phyloP scores from a whole-genome alignment of 1,140 invertebrate genomes.

The Cyclargus thomasi region DNA sequence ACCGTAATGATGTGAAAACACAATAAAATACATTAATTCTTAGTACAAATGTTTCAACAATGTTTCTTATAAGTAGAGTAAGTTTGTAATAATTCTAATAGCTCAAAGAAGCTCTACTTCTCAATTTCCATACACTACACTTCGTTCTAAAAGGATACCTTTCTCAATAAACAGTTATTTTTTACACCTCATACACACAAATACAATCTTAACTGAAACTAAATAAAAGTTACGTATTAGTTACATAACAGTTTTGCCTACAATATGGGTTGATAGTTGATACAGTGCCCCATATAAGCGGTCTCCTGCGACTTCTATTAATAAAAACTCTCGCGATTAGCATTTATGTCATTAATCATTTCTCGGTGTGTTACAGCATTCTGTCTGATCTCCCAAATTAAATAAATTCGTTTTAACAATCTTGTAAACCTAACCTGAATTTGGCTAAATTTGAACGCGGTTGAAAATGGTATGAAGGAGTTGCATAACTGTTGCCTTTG shows the following conservation, averaged over 20 bases:
- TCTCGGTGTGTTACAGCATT: slow-evolving; percentile 52
- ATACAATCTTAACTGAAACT: too few species aligned
- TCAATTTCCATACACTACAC: too few species aligned
- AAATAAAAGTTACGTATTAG: slow-evolving; percentile 10
- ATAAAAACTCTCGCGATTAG: slow-evolving; percentile 55
- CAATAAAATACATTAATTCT: too few species aligned
- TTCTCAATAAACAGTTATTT: too few species aligned
- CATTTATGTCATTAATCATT: slow-evolving; percentile 57
- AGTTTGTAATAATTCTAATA: too few species aligned
- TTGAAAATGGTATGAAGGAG: background rate
- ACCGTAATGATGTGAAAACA: too few species aligned
- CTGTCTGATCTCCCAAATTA: slow-evolving; percentile 43
- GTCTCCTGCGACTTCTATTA: slow-evolving; percentile 46
- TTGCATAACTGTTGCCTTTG: too few species aligned
- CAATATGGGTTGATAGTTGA: slow-evolving; percentile 22
- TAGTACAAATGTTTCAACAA: too few species aligned
- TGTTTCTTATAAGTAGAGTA: too few species aligned
- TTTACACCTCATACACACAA: too few species aligned
- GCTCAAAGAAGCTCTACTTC: too few species aligned
- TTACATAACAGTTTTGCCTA: slow-evolving; percentile 7
- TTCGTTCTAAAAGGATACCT: too few species aligned
- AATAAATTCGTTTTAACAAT: background rate
- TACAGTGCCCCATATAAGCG: slow-evolving; percentile 51
- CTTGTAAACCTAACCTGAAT: background rate
- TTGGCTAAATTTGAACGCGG: background rate